Evolutionary conservation across 2,797 vertebrate genomes (phyloP).

Genomic region (Enteromius viviparus): DNA sequence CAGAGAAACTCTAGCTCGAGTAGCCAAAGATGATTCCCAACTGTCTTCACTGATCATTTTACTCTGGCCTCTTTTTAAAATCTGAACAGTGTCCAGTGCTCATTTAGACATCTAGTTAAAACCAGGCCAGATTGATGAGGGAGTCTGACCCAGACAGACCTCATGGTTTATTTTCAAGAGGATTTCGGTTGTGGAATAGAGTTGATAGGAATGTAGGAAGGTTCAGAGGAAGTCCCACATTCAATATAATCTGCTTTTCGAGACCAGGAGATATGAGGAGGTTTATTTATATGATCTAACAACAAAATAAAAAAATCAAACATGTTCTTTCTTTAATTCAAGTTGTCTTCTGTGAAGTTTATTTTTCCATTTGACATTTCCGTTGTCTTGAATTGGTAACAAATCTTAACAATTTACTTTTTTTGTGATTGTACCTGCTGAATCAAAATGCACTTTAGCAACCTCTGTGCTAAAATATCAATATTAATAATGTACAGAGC

Average conservation of each 20-base stretch:
- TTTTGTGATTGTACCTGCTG: neutral
- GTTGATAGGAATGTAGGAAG: constrained; percentile 28
- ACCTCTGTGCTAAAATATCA: neutral
- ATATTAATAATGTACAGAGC: neutral
- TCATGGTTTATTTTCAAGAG: constrained; percentile 39
- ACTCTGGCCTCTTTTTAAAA: constrained; percentile 46
- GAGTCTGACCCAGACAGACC: constrained; percentile 41
- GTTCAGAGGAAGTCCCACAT: constrained; percentile 37
- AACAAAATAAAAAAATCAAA: constrained; percentile 23
- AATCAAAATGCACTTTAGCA: neutral
- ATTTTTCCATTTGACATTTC: neutral
- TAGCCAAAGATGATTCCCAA: constrained; percentile 43
- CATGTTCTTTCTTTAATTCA: neutral
- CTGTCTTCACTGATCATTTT: constrained; percentile 35
- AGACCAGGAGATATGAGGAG: constrained; percentile 38
- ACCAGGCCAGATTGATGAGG: constrained; percentile 38
- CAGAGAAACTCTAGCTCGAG: constrained; percentile 33
- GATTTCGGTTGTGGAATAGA: constrained; percentile 42
- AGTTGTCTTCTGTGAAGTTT: neutral
- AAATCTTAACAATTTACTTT: neutral
- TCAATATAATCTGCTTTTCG: constrained; percentile 32
- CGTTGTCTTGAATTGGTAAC: neutral
- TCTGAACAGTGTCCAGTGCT: constrained; percentile 46
- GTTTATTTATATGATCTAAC: constrained; percentile 32
- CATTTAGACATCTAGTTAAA: constrained; percentile 36